phyloP scores from a whole-genome alignment of 2,113 vertebrate species.

The Brachyhypopomus occidentalis region DNA sequence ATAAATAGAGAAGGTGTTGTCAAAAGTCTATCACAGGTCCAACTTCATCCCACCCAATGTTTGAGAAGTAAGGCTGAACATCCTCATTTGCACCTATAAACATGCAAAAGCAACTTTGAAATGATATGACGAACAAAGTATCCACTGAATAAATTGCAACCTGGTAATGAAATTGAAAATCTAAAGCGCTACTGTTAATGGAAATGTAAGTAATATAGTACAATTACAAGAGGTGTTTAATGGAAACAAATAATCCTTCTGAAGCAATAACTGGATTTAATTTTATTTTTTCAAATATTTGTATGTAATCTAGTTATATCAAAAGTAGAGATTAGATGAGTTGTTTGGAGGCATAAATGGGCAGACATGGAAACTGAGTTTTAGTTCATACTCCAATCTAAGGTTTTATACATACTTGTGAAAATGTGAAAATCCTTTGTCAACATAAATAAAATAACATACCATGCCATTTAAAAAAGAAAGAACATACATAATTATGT shows the following conservation, averaged over 20 bases:
- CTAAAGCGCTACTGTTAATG: conserved; percentile 48
- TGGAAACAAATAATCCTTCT: conserved; percentile 67
- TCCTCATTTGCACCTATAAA: no score
- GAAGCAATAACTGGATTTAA: conserved; percentile 66
- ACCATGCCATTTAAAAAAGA: no score
- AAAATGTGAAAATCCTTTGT: no score
- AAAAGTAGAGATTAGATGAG: conserved; percentile 66
- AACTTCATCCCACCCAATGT: no score
- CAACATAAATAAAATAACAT: no score
- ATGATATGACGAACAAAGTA: not conserved
- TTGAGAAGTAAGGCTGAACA: no score
- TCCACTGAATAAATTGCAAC: not conserved
- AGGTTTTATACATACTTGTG: not conserved
- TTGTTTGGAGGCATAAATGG: conserved; percentile 35
- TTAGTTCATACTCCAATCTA: not conserved
- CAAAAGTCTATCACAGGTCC: no score
- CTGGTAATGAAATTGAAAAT: conserved; percentile 57
- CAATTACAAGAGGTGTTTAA: conserved; percentile 60
- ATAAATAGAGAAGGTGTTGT: no score
- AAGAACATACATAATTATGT: no score
- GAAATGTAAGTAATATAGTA: conserved; percentile 47
- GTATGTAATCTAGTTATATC: conserved; percentile 65
- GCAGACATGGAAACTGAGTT: conserved; percentile 2
- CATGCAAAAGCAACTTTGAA: not conserved
- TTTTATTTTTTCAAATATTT: conserved; percentile 71